phyloP scores from a whole-genome alignment of 2,113 vertebrate species.

The Nycticebus coucang region DNA sequence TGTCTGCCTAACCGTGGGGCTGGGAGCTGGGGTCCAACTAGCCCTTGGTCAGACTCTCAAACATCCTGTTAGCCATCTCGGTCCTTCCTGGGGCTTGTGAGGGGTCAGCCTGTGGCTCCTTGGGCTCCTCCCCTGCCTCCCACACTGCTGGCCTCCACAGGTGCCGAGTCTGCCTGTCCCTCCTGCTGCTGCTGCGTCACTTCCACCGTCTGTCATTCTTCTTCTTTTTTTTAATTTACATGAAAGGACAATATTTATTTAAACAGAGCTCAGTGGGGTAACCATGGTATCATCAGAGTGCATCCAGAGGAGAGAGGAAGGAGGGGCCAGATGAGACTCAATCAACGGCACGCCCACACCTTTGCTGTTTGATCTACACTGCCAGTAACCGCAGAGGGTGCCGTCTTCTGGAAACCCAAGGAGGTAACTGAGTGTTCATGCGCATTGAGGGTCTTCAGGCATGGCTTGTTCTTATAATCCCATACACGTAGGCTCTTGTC shows the following conservation, averaged over 20 bases:
- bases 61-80: neutral
- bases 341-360: constrained; percentile 99
- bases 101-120: too few species aligned
- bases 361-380: constrained; percentile 99
- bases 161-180: too few species aligned
- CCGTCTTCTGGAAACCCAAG: constrained; percentile 99
- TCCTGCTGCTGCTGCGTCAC: too few species aligned
- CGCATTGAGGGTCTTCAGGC: constrained; percentile 99
- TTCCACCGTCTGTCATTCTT: too few species aligned
- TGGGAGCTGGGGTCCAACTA: neutral
- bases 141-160: too few species aligned
- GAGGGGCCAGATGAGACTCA: constrained; percentile 85
- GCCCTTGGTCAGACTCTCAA: neutral
- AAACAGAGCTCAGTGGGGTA: constrained; percentile 97
- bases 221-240: constrained; percentile 93
- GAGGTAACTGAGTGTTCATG: constrained; percentile 99
- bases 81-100: too few species aligned
- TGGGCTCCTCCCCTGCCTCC: too few species aligned
- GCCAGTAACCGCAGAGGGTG: constrained; percentile 98
- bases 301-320: constrained; percentile 91
- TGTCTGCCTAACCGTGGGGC: neutral
- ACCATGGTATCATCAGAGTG: constrained; percentile 97
- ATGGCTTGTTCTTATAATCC: constrained; percentile 99
- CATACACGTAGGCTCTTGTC: constrained; percentile 99
- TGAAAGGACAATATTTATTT: constrained; percentile 99